Base-by-base conservation (phyloP, 2,888 invertebrate genomes). In the Phragmatobia fuliginosa region DNA sequence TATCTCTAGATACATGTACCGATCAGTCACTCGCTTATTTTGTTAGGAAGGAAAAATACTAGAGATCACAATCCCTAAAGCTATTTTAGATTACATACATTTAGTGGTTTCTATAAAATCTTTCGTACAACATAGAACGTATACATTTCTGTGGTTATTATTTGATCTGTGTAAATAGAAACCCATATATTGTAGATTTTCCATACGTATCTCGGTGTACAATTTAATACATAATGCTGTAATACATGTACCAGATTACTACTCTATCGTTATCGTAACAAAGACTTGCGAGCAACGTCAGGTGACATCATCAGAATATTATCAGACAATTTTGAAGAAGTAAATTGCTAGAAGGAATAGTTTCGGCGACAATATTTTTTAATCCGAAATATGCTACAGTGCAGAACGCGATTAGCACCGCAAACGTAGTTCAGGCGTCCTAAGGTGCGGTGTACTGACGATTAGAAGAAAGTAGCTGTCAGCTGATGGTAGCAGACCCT, bases 1-100 rank as follows among this genome's bases (percentile, higher is more conserved):
- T 76, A 66, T 68, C 73, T 73, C 66, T 71, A 32, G 56, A 61
- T 45, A 25, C 52, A 25, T 56, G 16, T 62, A 41, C 32, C 28
- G 67, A 68, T 38, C 62, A 31, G 31, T 41, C 58, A 31, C 38
- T 11, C 18, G 61, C 38, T 56, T 67, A 28, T 28, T 67, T 21
- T 62, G 62, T 58, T 56, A 56, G 67, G 62, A 58, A n/a, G 56
- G 56, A 28, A 56, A 56, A 28, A 28, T 56, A 56, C 56, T 56
- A 16, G 25, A 28, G 56, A 56, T 56, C 56, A 28, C 16, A 16
- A 16, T 56, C 14, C 28, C 56, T 56, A 28, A 56, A 56, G 25
- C 25, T 16, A 56, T 56, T 56, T 56, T 6, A 14, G 56, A 28
- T 28, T 28, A 28, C 28, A 28, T 28, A 16, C 28, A 28, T 28